Evolutionary conservation across 2,797 vertebrate species (phyloP), one percentile per base, ranked within the genome.

Genomic region (Fistularia commersonii): DNA sequence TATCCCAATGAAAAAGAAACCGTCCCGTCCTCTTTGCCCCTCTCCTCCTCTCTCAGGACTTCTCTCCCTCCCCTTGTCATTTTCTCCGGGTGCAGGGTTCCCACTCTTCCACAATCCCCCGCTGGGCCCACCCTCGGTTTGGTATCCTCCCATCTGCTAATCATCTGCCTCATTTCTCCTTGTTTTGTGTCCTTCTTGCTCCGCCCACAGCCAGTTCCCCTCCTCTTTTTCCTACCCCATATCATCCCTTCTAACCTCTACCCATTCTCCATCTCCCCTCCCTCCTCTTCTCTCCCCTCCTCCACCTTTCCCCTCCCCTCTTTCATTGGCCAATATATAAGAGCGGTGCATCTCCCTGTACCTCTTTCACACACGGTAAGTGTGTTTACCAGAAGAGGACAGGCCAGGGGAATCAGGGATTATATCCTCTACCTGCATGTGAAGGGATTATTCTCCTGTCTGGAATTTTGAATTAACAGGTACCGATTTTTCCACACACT

Each of bases 1-100:
- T 91, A 91, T 90, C 88, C 13, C 43, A 51, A 68, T 80, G 84
- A 83, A 86, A 90, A 79, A 83, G 74, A 81, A 85, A 81, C 77
- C 48, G 56, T 53, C 65, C 66, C 53, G 62, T 56, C 53, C 42
- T 32, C 34, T 44, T 37, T 52, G 41, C 46, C 66, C 55, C 51
- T 45, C 61, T 13, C 53, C 54, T 57, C 60, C 51, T 36, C 57
- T 54, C 36, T 39, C 32, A 15, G 40, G 33, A 34, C 48, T 31
- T 46, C 48, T 13, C 57, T 58, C 52, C 42, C 47, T 47, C 64
- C 72, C 52, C 74, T 54, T 55, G 46, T 74, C 59, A 64, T 79
- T 76, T 69, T 69, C 54, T 48, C 35, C 61, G 33, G 51, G 59
- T 48, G 45, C 34, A 48, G 31, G 48, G 58, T 64, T 72, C 69